These are phyloP conservation scores for Halesus radiatus DNA, from an alignment of 1,140 invertebrate genomes.

Conservation along the genomic window DNA sequence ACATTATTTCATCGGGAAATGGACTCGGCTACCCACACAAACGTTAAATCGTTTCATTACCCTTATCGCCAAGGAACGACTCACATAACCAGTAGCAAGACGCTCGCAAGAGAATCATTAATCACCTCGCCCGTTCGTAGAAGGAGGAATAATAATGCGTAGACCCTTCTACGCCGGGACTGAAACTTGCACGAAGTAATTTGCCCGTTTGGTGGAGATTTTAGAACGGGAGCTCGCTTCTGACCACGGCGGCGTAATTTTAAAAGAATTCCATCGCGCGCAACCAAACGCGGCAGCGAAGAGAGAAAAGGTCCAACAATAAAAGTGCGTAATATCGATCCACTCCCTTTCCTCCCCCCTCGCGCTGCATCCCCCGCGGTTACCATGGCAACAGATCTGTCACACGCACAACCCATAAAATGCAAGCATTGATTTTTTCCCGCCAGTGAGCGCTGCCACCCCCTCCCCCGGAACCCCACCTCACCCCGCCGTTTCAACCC, in stretches of 20 bases:
- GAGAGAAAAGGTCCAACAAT: conserved; percentile 48
- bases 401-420: conserved; percentile 58
- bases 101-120: background rate
- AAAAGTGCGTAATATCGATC: conserved; percentile 59
- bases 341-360: conserved; percentile 43
- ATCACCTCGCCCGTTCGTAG: background rate
- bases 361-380: conserved; percentile 47
- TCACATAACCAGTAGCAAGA: background rate
- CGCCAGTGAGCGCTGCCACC: conserved; percentile 29
- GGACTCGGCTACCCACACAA: background rate
- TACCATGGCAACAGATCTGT: conserved; percentile 56
- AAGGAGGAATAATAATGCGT: background rate
- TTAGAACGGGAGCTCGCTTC: conserved; percentile 6
- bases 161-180: background rate
- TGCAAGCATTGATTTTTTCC: conserved; percentile 58
- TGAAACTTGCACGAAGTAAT: too few relatives aligned
- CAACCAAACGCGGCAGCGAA: background rate
- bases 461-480: background rate
- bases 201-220: too few relatives aligned
- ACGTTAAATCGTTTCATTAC: background rate
- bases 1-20: background rate
- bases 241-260: conserved; percentile 29
- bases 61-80: background rate
- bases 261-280: conserved; percentile 36
- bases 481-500: background rate